A percentile compares a stretch with the other conserved stretches of the same genome.
Evolutionary conservation across 2,888 invertebrate species (phyloP).

Genomic region (Trisateles emortualis): DNA sequence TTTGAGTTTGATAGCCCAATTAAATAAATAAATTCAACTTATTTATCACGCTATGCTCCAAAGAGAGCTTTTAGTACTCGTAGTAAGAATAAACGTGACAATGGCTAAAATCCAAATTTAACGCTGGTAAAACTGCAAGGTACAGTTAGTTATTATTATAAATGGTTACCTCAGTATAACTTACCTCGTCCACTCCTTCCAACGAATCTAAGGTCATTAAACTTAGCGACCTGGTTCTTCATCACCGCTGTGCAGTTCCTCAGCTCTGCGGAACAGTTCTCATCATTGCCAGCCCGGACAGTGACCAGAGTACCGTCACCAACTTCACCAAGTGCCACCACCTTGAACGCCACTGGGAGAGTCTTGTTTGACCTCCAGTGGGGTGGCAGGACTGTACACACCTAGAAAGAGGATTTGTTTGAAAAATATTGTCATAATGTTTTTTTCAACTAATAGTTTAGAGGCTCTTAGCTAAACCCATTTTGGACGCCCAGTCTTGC

Average conservation of each 20-base stretch:
- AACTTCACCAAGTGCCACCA: slow-evolving; percentile 96
- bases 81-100: no score
- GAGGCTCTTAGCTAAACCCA: no score
- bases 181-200: slow-evolving; percentile 98
- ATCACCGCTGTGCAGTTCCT: slow-evolving; percentile 97
- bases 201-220: slow-evolving; percentile 98
- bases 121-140: no score
- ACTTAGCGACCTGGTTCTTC: slow-evolving; percentile 99
- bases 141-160: no score
- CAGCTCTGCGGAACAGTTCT: slow-evolving; percentile 97
- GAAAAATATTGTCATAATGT: background rate
- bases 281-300: slow-evolving; percentile 98
- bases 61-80: no score
- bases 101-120: no score
- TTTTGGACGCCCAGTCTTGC: no score
- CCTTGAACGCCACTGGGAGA: slow-evolving; percentile 97
- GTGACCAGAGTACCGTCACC: slow-evolving; percentile 98
- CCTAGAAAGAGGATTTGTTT: slow-evolving; percentile 63
- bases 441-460: no score
- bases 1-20: no score
- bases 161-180: slow-evolving; percentile 48
- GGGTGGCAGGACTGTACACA: slow-evolving; percentile 95
- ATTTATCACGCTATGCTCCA: no score
- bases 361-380: slow-evolving; percentile 99
- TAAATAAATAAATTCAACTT: no score